Evolutionary conservation across 2,797 vertebrate species (phyloP), one percentile per base, ranked within the genome.

Genomic region (Brachyrhaphis roseni): DNA sequence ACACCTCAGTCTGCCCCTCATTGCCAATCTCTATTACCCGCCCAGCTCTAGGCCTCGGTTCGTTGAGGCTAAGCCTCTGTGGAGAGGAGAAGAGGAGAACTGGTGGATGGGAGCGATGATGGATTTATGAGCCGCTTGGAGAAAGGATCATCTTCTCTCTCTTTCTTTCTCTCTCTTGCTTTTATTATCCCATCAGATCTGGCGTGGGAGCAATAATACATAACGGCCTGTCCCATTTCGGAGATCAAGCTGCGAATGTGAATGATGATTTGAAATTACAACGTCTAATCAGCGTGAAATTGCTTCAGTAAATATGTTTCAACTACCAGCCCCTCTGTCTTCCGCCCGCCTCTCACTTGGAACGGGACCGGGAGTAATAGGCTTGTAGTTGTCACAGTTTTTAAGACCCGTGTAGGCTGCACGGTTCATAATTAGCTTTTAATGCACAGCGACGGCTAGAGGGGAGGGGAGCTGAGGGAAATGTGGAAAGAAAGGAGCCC

Each of bases 121-220:
- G 83, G 87, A 94, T 95, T 92, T 89, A 94, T 91, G 90, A 91
- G 89, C 89, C 78, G 84, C 87, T 86, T 59, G 78, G 88, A 85
- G 89, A 89, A 86, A 79, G 80, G 88, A 91, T 93, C 86, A 92
- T 93, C 92, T 82, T 80, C 84, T 74, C 82, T 75, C 77, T 75
- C 72, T 23, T 51, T 51, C 49, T 23, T 8, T 51, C 84, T 73
- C 82, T 76, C 75, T 77, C 72, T 75, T 57, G 73, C 88, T 90
- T 94, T 94, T 94, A 94, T 93, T 90, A 94, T 93, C 91, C 92
- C 90, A 92, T 94, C 90, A 91, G 85, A 93, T 92, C 90, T 79
- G 89, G 90, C 82, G 78, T 66, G 86, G 79, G 72, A 31, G 85
- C 90, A 80, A 76, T 92, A 90, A 90, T 91, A 93, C 91, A 93